phyloP scores from a whole-genome alignment of 2,113 vertebrate species.

The Paraplagusia blochii region DNA sequence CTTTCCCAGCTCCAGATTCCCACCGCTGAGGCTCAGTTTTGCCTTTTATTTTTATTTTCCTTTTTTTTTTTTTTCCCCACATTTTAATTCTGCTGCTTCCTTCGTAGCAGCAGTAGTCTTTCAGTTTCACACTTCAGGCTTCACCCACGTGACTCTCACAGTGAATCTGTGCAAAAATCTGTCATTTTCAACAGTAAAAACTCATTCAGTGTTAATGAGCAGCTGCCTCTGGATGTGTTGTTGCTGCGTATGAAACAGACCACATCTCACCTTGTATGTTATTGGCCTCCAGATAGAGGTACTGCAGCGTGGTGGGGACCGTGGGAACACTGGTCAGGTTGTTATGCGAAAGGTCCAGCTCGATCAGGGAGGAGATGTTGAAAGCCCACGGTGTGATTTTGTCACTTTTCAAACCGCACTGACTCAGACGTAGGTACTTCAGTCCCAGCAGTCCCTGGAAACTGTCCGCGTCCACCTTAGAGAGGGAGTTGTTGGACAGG shows the following conservation, averaged over 20 bases:
- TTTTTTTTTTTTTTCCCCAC: slow-evolving; percentile 44
- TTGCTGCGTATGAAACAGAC: too few species aligned
- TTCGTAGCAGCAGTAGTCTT: slow-evolving; percentile 13
- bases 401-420: slow-evolving; percentile 59
- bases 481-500: slow-evolving; percentile 70
- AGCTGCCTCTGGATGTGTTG: too few species aligned
- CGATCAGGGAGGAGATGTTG: slow-evolving; percentile 73
- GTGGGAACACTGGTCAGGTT: slow-evolving; percentile 64
- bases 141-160: slow-evolving; percentile 3
- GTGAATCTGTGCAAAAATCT: neutral
- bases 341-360: slow-evolving; percentile 80
- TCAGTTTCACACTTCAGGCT: slow-evolving; percentile 4
- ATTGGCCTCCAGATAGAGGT: slow-evolving; percentile 79
- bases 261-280: slow-evolving; percentile 68
- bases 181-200: too few species aligned
- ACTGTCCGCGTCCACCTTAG: slow-evolving; percentile 52
- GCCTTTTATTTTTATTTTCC: neutral
- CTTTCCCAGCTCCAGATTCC: slow-evolving; percentile 8
- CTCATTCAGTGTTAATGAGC: too few species aligned
- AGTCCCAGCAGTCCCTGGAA: slow-evolving; percentile 60
- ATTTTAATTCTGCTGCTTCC: slow-evolving; percentile 25
- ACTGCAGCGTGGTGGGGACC: slow-evolving; percentile 70
- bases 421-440: slow-evolving; percentile 68
- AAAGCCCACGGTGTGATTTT: slow-evolving; percentile 51
- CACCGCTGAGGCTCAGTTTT: neutral